Percentiles rank a stretch among this genome's conserved stretches.
These are phyloP conservation scores for Ametastegia equiseti DNA, from an alignment of 2,888 invertebrate species.

Conservation along the genomic window DNA sequence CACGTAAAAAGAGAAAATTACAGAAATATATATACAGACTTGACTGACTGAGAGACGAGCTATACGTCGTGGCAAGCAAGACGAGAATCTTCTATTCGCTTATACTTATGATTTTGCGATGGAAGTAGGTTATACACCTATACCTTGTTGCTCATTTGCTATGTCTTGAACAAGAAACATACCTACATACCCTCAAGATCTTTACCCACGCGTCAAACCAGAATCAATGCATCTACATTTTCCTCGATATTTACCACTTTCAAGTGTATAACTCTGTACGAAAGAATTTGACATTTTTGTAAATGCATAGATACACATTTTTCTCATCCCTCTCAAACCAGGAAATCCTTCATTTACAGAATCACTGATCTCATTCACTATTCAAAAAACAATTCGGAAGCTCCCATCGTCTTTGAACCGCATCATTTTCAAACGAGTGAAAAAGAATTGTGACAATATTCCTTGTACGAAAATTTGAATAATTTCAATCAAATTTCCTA, in stretches of 20 bases:
- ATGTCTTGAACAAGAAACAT: neutral
- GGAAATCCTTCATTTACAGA: neutral
- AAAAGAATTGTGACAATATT: too few species aligned
- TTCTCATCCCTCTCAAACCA: neutral
- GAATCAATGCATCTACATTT: slow-evolving; percentile 7
- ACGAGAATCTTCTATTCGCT: slow-evolving; percentile 40
- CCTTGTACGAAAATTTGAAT: too few species aligned
- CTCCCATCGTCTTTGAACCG: neutral
- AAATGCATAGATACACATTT: neutral
- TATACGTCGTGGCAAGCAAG: neutral
- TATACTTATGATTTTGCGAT: neutral
- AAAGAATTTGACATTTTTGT: neutral
- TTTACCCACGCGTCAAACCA: too few species aligned
- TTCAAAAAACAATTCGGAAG: neutral
- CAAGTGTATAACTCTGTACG: neutral
- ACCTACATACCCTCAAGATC: neutral
- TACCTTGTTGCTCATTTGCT: neutral
- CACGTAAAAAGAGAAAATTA: slow-evolving; percentile 45
- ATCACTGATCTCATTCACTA: neutral
- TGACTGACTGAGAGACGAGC: slow-evolving; percentile 6
- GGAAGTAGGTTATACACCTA: slow-evolving; percentile 43
- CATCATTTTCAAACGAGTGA: neutral
- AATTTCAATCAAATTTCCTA: too few species aligned
- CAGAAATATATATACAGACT: too few species aligned
- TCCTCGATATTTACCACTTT: neutral